Conservation (phyloP, 2,797 vertebrate species). For the Lemur catta region DNA sequence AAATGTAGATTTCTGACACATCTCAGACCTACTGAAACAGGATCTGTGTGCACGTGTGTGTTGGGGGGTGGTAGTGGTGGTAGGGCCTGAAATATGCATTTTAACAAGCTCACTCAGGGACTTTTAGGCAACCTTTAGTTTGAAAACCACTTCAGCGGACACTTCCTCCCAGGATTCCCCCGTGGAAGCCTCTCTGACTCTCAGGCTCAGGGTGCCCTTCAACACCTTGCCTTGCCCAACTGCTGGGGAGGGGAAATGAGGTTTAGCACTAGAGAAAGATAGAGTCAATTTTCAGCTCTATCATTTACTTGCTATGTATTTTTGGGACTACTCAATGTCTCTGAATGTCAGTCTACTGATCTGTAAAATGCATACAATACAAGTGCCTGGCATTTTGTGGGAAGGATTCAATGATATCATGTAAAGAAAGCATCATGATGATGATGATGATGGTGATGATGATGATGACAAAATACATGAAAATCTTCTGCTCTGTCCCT, state of each 20-base stretch:
- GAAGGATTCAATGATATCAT: background rate
- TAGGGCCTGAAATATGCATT: background rate
- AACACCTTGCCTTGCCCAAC: background rate
- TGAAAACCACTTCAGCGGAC: background rate
- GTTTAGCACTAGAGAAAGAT: background rate
- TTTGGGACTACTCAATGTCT: background rate
- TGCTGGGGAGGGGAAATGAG: background rate
- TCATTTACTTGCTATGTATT: background rate
- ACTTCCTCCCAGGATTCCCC: background rate
- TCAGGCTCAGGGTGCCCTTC: background rate
- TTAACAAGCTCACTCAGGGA: background rate
- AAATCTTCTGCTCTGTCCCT: background rate
- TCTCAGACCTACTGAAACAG: background rate
- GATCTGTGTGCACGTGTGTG: background rate
- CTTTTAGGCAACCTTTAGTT: background rate
- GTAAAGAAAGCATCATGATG: background rate
- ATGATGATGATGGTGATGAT: no score
- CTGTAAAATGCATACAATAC: background rate
- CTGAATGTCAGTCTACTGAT: background rate
- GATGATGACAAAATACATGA: background rate
- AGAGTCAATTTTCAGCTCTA: background rate
- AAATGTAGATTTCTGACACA: background rate
- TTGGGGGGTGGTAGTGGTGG: rapidly evolving
- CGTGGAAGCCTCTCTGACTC: background rate
- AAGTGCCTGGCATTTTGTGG: background rate